Evolutionary conservation across 2,888 invertebrate species (phyloP), one percentile per base, ranked within the genome.

Genomic region (Mythimna albipuncta): DNA sequence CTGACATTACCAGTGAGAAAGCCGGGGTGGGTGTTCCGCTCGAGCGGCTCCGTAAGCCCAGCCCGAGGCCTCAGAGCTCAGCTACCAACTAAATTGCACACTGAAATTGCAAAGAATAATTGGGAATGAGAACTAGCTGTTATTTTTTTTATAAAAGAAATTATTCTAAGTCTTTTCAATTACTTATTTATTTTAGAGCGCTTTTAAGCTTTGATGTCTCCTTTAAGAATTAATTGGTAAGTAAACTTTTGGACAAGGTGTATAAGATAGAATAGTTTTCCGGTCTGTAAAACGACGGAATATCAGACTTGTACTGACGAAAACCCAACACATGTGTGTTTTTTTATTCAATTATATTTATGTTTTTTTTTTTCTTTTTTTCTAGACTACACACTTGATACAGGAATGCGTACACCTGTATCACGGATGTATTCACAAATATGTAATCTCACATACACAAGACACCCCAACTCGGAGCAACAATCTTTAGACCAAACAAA

Each of bases 1-100:
- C 86, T 85, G 86, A 87, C 84, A 87, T 87, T 86, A 85, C 77
- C 83, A 81, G 79, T 79, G 81, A 58, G 75, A 81, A 47, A 69
- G 83, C 75, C 57, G 78, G 82, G 80, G 82, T 66, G 83, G 80
- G 69, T 77, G 83, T 62, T 77, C 86, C 87, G 87, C 90, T 88
- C 87, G 88, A 90, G 82, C 78, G 83, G 76, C 63, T 76, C 77
- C 77, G 75, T 76, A 59, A 78, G 75, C 77, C 64, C 47, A 21
- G 55, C 55, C 68, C 63, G 64, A 35, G 6, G 77, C 41, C 66
- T 64, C 61, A 57, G 63, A 75, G 63, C 69, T 80, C 61, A 67
- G 67, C 75, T 67, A 61, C 74, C 81, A 64, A 75, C 77, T 81
- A 81, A 83, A 86, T 83, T 81, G 78, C 79, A 86, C 72, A 72